Percentiles rank a stretch among this genome's conserved stretches.
These are phyloP conservation scores for Malurus melanocephalus DNA, from an alignment of 2,113 vertebrate genomes.

Conservation along the genomic window DNA sequence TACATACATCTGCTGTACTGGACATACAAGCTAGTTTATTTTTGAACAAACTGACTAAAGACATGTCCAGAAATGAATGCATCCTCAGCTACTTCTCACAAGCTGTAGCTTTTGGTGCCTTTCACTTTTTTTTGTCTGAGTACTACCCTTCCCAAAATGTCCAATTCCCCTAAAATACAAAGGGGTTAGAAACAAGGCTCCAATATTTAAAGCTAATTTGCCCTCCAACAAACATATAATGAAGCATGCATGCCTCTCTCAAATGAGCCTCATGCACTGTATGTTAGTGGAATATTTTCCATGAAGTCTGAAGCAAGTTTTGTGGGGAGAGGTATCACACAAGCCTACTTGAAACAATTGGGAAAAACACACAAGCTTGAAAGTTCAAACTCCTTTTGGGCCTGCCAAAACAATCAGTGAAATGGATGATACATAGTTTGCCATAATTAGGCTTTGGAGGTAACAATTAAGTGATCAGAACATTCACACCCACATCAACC, in stretches of 20 bases:
- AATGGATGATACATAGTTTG: conserved; percentile 21
- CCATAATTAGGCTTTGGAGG: conserved; percentile 38
- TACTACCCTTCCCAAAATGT: not conserved
- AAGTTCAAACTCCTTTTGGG: conserved; percentile 6
- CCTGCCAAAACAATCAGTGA: conserved; percentile 18
- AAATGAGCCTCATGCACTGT: not conserved
- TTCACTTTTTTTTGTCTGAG: not conserved
- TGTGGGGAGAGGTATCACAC: not conserved
- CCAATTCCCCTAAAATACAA: not conserved
- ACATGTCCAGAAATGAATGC: not conserved
- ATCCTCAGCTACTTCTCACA: not conserved
- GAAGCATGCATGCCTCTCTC: not conserved
- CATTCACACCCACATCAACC: conserved; percentile 1
- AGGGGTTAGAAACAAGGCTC: not conserved
- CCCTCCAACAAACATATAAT: not conserved
- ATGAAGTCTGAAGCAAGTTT: not conserved
- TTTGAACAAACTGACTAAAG: not conserved
- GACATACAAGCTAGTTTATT: not conserved
- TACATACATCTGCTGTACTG: not conserved
- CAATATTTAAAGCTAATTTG: not conserved
- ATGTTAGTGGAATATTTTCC: not conserved
- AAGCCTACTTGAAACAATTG: not conserved
- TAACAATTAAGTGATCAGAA: conserved; percentile 58
- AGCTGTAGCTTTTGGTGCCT: not conserved
- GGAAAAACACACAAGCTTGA: not conserved